phyloP scores from a whole-genome alignment of 2,113 vertebrate species.

The Pleuronectes platessa region DNA sequence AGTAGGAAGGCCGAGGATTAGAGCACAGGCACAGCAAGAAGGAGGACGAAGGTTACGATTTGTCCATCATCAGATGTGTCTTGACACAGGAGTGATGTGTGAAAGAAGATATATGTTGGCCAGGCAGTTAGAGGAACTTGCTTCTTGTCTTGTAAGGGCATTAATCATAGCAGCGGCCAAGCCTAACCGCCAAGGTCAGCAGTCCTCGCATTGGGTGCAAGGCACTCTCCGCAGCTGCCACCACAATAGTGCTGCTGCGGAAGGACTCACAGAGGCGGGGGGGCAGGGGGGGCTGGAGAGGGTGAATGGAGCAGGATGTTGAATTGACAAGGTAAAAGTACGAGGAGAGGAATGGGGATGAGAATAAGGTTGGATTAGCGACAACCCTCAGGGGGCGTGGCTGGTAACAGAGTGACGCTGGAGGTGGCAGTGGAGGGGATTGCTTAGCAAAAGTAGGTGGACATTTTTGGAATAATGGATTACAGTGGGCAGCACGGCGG shows the following conservation, averaged over 20 bases:
- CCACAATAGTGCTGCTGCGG: slow-evolving; percentile 42
- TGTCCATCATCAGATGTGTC: slow-evolving; percentile 72
- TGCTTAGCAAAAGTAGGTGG: slow-evolving; percentile 70
- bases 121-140: slow-evolving; percentile 68
- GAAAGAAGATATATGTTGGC: slow-evolving; percentile 73
- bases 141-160: slow-evolving; percentile 80
- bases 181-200: slow-evolving; percentile 78
- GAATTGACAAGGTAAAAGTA: slow-evolving; percentile 68
- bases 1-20: slow-evolving; percentile 23
- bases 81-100: slow-evolving; percentile 64
- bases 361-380: slow-evolving; percentile 54
- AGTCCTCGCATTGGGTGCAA: slow-evolving; percentile 70
- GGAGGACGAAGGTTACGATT: slow-evolving; percentile 31
- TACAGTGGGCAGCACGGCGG: slow-evolving; percentile 52
- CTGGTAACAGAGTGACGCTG: slow-evolving; percentile 51
- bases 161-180: slow-evolving; percentile 79
- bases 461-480: slow-evolving; percentile 75
- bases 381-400: slow-evolving; percentile 51
- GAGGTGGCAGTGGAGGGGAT: slow-evolving; percentile 60
- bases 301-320: slow-evolving; percentile 51
- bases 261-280: slow-evolving; percentile 50
- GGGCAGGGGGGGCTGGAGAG: slow-evolving; percentile 41
- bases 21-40: slow-evolving; percentile 14
- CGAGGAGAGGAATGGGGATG: slow-evolving; percentile 44
- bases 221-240: slow-evolving; percentile 63